A percentile compares a stretch with the other conserved stretches of the same genome.
These are phyloP conservation scores for Sciurus vulgaris DNA, from an alignment of 2,797 vertebrate species.

Conservation along the genomic window DNA sequence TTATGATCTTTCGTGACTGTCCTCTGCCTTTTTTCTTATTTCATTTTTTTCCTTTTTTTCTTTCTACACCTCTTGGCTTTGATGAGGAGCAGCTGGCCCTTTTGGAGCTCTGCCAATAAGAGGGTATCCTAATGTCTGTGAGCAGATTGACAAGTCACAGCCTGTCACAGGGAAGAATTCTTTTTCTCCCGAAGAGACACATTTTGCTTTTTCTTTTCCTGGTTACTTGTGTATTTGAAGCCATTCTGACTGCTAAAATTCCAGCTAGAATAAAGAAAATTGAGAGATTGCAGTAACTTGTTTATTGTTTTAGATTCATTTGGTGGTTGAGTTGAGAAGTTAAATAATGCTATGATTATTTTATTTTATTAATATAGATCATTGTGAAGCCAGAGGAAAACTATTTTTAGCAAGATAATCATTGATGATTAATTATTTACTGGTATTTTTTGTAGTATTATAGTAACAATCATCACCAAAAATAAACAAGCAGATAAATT, in stretches of 20 bases:
- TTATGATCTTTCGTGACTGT: not conserved
- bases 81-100: conserved; percentile 60
- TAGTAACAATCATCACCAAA: conserved; percentile 29
- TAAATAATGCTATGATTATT: conserved; percentile 63
- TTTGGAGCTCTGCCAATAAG: conserved; percentile 55
- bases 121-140: conserved; percentile 32
- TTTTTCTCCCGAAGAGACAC: conserved; percentile 48
- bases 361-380: conserved; percentile 60
- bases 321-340: conserved; percentile 29
- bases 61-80: conserved; percentile 47
- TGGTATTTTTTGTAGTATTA: not conserved
- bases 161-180: not conserved
- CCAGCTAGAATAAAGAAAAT: conserved; percentile 38
- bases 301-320: conserved; percentile 62
- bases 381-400: conserved; percentile 53
- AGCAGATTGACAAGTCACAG: conserved; percentile 64
- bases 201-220: conserved; percentile 58
- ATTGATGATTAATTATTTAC: conserved; percentile 42
- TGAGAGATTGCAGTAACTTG: not conserved
- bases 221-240: conserved; percentile 25
- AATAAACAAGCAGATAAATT: not conserved
- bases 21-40: conserved; percentile 22
- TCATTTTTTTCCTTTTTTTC: conserved; percentile 19
- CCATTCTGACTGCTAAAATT: conserved; percentile 3
- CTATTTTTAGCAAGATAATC: conserved; percentile 55